phyloP scores from a whole-genome alignment of 2,888 invertebrate species.

The Alsophila aescularia region DNA sequence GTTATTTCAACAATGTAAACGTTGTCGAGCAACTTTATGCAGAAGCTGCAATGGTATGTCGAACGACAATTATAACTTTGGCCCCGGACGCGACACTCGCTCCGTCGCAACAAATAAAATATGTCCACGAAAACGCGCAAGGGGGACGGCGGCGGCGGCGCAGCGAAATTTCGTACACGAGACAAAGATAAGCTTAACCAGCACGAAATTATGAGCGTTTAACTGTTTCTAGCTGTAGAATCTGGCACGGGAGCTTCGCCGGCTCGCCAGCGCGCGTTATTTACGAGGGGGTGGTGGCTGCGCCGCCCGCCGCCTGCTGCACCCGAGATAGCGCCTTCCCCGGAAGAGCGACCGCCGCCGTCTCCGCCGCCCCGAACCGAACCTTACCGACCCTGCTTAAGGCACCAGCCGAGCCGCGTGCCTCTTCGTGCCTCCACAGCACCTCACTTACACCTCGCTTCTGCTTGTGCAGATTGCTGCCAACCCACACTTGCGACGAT shows the following conservation, averaged over 20 bases:
- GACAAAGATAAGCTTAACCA: slow-evolving; percentile 85
- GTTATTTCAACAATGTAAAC: slow-evolving; percentile 79
- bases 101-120: slow-evolving; percentile 81
- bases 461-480: slow-evolving; percentile 77
- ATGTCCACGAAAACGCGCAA: slow-evolving; percentile 78
- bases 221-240: slow-evolving; percentile 85
- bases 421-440: slow-evolving; percentile 54
- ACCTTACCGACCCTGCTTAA: slow-evolving; percentile 48
- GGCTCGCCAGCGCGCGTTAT: slow-evolving; percentile 84
- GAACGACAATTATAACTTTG: slow-evolving; percentile 83
- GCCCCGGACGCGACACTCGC: slow-evolving; percentile 75
- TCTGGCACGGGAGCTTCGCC: slow-evolving; percentile 84
- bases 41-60: slow-evolving; percentile 80
- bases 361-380: slow-evolving; percentile 44
- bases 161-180: slow-evolving; percentile 81
- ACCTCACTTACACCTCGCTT: slow-evolving; percentile 70
- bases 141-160: slow-evolving; percentile 61
- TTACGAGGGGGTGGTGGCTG: slow-evolving; percentile 78
- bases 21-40: slow-evolving; percentile 74
- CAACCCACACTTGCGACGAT: slow-evolving; percentile 63
- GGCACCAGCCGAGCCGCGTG: slow-evolving; percentile 37
- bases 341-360: slow-evolving; percentile 68
- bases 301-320: slow-evolving; percentile 63
- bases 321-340: slow-evolving; percentile 81
- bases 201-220: slow-evolving; percentile 85